phyloP scores from a whole-genome alignment of 2,888 invertebrate species.

The Pollenia angustigena region DNA sequence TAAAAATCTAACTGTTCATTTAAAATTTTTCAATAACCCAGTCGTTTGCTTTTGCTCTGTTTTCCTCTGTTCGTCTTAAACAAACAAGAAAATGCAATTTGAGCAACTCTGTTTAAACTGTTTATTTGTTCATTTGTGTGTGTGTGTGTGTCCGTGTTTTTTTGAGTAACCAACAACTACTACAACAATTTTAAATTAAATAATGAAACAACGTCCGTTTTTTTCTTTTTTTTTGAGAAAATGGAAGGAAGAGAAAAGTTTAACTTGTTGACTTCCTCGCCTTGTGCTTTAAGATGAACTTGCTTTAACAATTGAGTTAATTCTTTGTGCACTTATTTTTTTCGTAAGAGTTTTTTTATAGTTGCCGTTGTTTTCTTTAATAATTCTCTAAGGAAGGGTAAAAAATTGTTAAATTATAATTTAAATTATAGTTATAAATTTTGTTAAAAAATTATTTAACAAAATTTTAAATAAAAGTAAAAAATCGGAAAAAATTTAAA shows the following conservation, averaged over 20 bases:
- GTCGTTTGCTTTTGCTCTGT: neutral
- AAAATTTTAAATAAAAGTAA: neutral
- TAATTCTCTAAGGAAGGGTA: neutral
- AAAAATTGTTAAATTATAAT: neutral
- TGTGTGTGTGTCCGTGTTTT: neutral
- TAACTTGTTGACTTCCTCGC: neutral
- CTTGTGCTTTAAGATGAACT: conserved; percentile 25
- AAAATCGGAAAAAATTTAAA: too few relatives aligned
- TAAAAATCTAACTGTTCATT: neutral
- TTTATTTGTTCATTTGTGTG: neutral
- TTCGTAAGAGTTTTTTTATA: neutral
- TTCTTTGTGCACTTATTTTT: conserved; percentile 10
- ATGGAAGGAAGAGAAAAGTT: neutral
- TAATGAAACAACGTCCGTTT: conserved; percentile 28
- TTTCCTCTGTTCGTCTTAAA: neutral
- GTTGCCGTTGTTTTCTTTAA: neutral
- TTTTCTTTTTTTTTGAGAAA: too few relatives aligned
- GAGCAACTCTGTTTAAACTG: neutral
- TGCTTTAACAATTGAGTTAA: conserved; percentile 34
- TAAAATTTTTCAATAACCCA: neutral
- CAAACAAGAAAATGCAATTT: neutral
- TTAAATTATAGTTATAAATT: too few relatives aligned
- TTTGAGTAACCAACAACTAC: neutral
- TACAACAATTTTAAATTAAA: neutral
- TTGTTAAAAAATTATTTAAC: too few relatives aligned